Evolutionary conservation across 1,140 invertebrate species (phyloP), one percentile per base, ranked within the genome.

Genomic region (Lepidostoma basale): DNA sequence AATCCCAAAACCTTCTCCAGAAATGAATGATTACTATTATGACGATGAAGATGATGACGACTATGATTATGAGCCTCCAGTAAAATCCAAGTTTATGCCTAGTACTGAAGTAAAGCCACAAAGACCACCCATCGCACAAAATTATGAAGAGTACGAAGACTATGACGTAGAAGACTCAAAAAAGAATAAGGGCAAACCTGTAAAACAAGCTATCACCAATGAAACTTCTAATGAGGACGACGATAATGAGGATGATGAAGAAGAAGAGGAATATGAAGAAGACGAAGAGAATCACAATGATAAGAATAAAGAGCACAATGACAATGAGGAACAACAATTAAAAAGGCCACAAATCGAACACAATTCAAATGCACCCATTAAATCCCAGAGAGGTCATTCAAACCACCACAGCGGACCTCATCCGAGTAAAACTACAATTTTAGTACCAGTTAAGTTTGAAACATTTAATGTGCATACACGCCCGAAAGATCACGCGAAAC

Each of bases 1-100:
- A 2, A 82, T 83, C 63, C 82, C 82, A 26, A 83, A 83, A 67
- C 82, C 82, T 36, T 83, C 81, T 5, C 82, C 81, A 33, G 82
- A 83, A 77, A 83, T 83, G 82, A 79, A 81, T 73, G 84, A 85
- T 69, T 81, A 85, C 62, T 82, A 84, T 73, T 83, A 85, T 59
- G 82, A 84, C 62, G 81, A 86, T 25, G 81, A 86, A 25, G 81
- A 84, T 52, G 81, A 83, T 49, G 81, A 82, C 47, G 76, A 83
- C 68, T 81, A 79, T 69, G 81, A 84, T 75, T 81, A 82, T 62
- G 85, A 86, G 71, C 85, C 85, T 52, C 79, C 78, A 6, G 84
- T 85, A 0, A 83, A 86, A 76, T 83, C 85, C 3, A 83, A 85
- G 59, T 86, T 85, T 68, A 86, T 86, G 85, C 85, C 85, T 3